phyloP scores from a whole-genome alignment of 2,113 vertebrate species.

The Oryctolagus cuniculus region DNA sequence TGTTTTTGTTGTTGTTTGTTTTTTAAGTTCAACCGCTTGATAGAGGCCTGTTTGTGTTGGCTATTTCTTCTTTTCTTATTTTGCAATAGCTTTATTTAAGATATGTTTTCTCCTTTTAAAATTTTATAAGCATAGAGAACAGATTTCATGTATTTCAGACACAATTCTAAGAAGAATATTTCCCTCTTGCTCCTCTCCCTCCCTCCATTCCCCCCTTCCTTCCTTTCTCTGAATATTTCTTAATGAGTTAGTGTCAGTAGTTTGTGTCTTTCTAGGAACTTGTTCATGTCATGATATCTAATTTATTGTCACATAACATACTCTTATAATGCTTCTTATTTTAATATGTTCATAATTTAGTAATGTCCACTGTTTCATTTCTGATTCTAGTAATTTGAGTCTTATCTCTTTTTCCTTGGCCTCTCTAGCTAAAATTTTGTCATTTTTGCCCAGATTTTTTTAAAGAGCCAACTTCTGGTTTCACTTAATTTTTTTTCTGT shows the following conservation, averaged over 20 bases:
- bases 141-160: too few relatives aligned
- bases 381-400: conserved; percentile 24
- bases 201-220: too few relatives aligned
- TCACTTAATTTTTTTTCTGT: background rate
- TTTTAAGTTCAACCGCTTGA: background rate
- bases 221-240: background rate
- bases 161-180: too few relatives aligned
- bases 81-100: too few relatives aligned
- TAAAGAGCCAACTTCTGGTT: conserved; percentile 35
- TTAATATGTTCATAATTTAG: background rate
- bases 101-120: too few relatives aligned
- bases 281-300: conserved; percentile 15
- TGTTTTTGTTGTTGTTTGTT: background rate
- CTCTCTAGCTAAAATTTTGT: conserved; percentile 12
- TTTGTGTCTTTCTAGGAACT: conserved; percentile 15
- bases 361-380: conserved; percentile 10
- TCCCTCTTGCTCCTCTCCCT: too few relatives aligned
- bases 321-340: background rate
- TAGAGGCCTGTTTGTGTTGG: background rate
- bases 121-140: too few relatives aligned
- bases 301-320: background rate
- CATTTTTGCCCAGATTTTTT: background rate
- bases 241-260: background rate
- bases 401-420: conserved; percentile 15
- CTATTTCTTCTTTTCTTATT: background rate